Base-by-base conservation (phyloP, 2,888 invertebrate species). In the Automeris io region DNA sequence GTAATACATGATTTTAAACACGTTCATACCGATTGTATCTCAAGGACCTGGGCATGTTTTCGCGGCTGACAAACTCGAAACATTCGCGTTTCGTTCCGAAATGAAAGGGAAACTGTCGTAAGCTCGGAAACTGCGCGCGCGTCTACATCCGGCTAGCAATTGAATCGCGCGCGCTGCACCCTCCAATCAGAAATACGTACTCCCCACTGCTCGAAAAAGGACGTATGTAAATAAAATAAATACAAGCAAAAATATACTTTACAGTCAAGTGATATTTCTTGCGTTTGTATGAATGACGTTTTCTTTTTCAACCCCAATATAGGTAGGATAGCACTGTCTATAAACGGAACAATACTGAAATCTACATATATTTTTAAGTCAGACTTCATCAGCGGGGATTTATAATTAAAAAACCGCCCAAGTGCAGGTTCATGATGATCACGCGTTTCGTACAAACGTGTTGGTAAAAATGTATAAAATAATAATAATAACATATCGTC, bases 51-150 rank as follows among this genome's bases (percentile, higher is more conserved):
- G 42, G 36, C 54, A 57, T 56, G 39, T 44, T 53, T 38, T 11
- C 23, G 5, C 23, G 9, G 23, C 31, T 22, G 31, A 8, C 18
- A 18, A 32, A 18, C 23, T 18, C 34, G 22, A 18, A 11, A 61
- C 64, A 52, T 48, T 52, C 59, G 66, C 69, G 63, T 70, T 67
- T 70, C 77, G 74, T 74, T 71, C 67, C 66, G 49, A 55, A 66
- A 73, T 61, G 78, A 82, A 80, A 82, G 79, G 70, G 78, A 81
- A 80, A 69, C 68, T 67, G 64, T 62, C 64, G 61, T 60, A 57
- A 58, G 46, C 50, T 65, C 66, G 76, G 82, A 82, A 77, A 81
- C 80, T 85, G 82, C 75, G 77, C 72, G 46, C 67, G 70, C 71
- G 71, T 58, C 63, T 72, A 60, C 58, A 51, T 61, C 67, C 51